Evolutionary conservation across 2,113 vertebrate species (phyloP), one percentile per base, ranked within the genome.

Genomic region (Melanerpes aurifrons): DNA sequence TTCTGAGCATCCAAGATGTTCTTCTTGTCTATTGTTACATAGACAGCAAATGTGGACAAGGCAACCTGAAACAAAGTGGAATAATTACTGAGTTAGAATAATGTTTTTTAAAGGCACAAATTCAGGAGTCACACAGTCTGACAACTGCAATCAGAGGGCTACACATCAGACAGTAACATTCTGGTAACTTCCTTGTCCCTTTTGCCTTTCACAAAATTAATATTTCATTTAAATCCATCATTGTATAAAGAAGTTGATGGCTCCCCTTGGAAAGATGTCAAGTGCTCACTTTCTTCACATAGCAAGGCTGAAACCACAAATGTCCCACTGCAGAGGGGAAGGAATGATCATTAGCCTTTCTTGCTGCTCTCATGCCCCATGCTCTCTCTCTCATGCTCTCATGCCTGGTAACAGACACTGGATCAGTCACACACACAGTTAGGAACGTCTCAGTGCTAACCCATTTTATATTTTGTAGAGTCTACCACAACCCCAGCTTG

Each of bases 1-100:
- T 98, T 99, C 98, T 99, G 97, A 31, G 99, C 99, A 47, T 99
- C 99, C 57, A 99, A 94, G 56, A 99, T 12, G 11, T 99, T 98
- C 3, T 9, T 95, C 77, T 98, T 70, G 25, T 98, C 91, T 15
- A 97, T 28, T 2, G 96, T 97, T 86, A 99, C 98, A 1, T 98
- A 99, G 31, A 99, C 99, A 0, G 98, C 92, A 74, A 99, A 99
- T 0, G 99, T 99, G 32, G 98, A 99, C 71, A 99, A 87, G 43
- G 98, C 96, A 28, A 98, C 96, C 97, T 98, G 94, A 47, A 95
- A 94, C 35, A 77, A 92, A 90, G 17, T 0, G 9, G 0, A 81
- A 81, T 3, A 3, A 29, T 25, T 7, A 40, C 4, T 35, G 4
- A 50, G 45, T 67, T 28, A 91, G 11, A 12, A 25, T 5, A 31